A percentile compares a stretch with the other conserved stretches of the same genome.
phyloP scores from a whole-genome alignment of 1,140 invertebrate species.

The Zophobas atratus region DNA sequence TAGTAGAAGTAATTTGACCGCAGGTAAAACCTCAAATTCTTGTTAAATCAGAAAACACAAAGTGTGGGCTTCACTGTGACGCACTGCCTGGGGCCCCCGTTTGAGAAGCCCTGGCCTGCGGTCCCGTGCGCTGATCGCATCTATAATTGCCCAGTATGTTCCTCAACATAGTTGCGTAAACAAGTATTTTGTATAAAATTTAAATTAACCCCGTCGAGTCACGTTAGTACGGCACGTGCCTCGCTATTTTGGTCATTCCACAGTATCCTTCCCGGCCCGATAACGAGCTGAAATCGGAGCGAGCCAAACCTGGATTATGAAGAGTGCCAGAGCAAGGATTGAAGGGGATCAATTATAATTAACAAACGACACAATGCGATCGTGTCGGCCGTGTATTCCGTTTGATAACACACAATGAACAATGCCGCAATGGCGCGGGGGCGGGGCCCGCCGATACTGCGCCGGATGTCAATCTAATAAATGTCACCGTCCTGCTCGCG shows the following conservation, averaged over 20 bases:
- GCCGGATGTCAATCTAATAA: conserved; percentile 59
- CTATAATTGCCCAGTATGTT: conserved; percentile 47
- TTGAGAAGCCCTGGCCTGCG: not conserved
- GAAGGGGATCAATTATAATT: conserved; percentile 55
- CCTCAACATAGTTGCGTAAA: conserved; percentile 38
- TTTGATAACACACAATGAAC: conserved; percentile 53
- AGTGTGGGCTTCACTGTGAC: too few species aligned
- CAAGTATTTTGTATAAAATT: conserved; percentile 46
- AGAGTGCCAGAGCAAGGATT: conserved; percentile 47
- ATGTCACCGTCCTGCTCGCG: conserved; percentile 56
- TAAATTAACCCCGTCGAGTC: conserved; percentile 41
- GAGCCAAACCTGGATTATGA: conserved; percentile 42
- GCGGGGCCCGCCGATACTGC: conserved; percentile 49
- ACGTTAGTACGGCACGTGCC: conserved; percentile 32
- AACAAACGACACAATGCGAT: conserved; percentile 52
- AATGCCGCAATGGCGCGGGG: conserved; percentile 56
- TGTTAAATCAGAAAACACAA: too few species aligned
- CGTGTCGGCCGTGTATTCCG: conserved; percentile 46
- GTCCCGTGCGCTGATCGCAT: conserved; percentile 42
- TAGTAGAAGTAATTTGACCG: too few species aligned
- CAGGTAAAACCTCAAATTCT: too few species aligned
- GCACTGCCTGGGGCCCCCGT: too few species aligned
- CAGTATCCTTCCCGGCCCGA: conserved; percentile 1
- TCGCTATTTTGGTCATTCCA: conserved; percentile 33
- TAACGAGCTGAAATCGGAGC: conserved; percentile 36